Conservation (phyloP, 2,888 invertebrate genomes). For the Drosophila hamatofila region DNA sequence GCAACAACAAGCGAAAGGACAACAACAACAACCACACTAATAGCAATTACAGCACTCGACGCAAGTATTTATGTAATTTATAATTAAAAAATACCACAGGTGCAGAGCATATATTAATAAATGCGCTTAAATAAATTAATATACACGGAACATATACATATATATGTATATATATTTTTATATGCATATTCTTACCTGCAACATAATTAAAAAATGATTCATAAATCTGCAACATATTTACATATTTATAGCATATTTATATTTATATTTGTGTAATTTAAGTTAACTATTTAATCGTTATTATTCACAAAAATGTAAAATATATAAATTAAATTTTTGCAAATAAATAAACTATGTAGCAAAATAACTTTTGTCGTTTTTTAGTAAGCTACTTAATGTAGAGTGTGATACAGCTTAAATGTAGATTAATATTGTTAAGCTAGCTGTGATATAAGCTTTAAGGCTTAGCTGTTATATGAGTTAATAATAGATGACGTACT, state of each 20-base stretch:
- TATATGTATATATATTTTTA: neutral
- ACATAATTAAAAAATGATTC: slow-evolving; percentile 14
- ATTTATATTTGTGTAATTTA: neutral
- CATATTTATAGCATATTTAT: slow-evolving; percentile 7
- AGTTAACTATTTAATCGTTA: neutral
- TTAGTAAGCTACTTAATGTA: neutral
- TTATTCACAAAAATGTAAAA: neutral
- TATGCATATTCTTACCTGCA: neutral
- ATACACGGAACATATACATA: neutral
- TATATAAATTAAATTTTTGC: slow-evolving; percentile 3
- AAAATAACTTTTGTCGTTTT: neutral
- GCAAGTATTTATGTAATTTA: slow-evolving; percentile 38
- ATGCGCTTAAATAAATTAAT: slow-evolving; percentile 26
- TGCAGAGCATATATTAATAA: slow-evolving; percentile 39
- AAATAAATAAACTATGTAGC: neutral
- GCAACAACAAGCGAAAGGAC: neutral
- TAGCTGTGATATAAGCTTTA: neutral
- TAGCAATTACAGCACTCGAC: neutral
- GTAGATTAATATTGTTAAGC: neutral
- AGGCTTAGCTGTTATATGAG: neutral
- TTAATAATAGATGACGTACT: neutral
- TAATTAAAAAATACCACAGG: slow-evolving; percentile 50
- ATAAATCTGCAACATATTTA: slow-evolving; percentile 7
- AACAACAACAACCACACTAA: neutral
- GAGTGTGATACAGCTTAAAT: neutral